Evolutionary conservation across 2,797 vertebrate genomes (phyloP).

Genomic region (Gallinago solitaria): DNA sequence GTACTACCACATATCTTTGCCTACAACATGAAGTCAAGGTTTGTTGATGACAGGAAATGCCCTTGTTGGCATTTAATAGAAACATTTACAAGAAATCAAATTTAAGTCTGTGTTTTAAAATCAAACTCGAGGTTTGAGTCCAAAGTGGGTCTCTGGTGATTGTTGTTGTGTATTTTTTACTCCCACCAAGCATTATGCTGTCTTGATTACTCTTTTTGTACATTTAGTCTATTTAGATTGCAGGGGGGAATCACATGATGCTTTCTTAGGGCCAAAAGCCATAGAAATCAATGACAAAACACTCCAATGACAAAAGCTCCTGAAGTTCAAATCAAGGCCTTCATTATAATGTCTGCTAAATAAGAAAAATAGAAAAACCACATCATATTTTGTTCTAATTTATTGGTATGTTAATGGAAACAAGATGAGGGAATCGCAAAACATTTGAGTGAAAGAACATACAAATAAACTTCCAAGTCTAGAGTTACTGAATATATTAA

Average conservation of each 20-base stretch:
- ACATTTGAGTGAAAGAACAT: constrained; percentile 44
- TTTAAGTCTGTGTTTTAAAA: not conserved
- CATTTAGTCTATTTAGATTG: not conserved
- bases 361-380: not conserved
- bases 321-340: not conserved
- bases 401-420: constrained; percentile 19
- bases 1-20: not conserved
- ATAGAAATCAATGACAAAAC: not conserved
- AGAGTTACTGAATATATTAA: constrained; percentile 71
- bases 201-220: not conserved
- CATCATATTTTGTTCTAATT: constrained; percentile 48
- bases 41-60: not conserved
- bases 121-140: not conserved
- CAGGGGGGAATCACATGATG: fast-evolving
- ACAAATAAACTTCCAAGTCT: constrained; percentile 73
- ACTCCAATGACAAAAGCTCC: not conserved
- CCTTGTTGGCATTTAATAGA: not conserved
- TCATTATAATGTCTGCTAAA: not conserved
- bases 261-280: not conserved
- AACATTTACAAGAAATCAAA: not conserved
- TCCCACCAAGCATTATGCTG: not conserved
- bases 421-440: constrained; percentile 49
- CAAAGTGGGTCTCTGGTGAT: not conserved
- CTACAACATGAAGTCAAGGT: not conserved
- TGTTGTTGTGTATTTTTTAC: not conserved